Conservation (phyloP, 2,113 vertebrate genomes). For the Tragelaphus strepsiceros region DNA sequence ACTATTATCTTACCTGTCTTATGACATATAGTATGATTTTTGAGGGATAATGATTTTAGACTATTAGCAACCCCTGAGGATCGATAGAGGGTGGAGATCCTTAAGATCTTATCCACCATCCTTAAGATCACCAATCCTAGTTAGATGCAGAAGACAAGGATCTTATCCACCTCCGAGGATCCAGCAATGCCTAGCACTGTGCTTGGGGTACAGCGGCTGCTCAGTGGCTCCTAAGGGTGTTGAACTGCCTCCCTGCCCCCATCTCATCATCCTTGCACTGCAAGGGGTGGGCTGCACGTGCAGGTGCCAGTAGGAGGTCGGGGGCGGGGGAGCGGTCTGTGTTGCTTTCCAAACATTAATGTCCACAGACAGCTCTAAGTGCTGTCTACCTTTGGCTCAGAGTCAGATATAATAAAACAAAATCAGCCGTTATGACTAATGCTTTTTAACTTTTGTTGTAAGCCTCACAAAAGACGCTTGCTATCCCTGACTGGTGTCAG, state of each 20-base stretch:
- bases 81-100: not conserved
- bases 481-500: constrained; percentile 63
- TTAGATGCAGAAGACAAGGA: not conserved
- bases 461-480: constrained; percentile 53
- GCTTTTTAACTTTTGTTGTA: constrained; percentile 55
- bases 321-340: not conserved
- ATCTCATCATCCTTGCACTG: rapidly evolving
- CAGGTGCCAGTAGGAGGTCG: not conserved
- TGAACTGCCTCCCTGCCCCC: not conserved
- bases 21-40: not conserved
- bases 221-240: too few relatives aligned
- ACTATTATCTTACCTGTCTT: not conserved
- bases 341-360: constrained; percentile 27
- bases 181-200: not conserved
- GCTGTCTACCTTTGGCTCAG: constrained; percentile 60
- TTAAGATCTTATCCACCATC: not conserved
- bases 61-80: not conserved
- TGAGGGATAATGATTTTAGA: not conserved
- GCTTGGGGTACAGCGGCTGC: not conserved
- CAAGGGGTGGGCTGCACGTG: not conserved
- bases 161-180: not conserved
- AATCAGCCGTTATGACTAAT: constrained; percentile 52
- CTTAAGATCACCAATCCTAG: not conserved
- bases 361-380: constrained; percentile 50
- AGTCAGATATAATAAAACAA: constrained; percentile 69